Conservation (phyloP, 1,140 invertebrate species). For the Caenorhabditis remanei region DNA sequence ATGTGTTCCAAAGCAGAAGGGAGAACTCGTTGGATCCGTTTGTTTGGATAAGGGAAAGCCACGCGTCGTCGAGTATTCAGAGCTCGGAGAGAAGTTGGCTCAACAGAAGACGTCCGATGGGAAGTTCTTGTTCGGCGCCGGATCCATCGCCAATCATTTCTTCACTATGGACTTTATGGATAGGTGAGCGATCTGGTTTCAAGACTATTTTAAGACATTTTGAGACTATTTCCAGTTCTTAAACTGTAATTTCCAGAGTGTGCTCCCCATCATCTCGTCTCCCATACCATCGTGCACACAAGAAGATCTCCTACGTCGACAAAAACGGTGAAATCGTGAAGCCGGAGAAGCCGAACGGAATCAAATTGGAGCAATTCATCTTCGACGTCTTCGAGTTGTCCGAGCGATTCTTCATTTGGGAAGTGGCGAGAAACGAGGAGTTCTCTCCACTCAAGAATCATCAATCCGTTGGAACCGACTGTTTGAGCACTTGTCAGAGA, state of each 20-base stretch:
- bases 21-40: conserved; percentile 94
- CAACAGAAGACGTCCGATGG: conserved; percentile 84
- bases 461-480: conserved; percentile 80
- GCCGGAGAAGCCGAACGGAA: conserved; percentile 90
- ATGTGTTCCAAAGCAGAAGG: conserved; percentile 72
- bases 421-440: conserved; percentile 86
- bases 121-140: conserved; percentile 87
- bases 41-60: conserved; percentile 87
- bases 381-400: conserved; percentile 97
- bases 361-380: conserved; percentile 99
- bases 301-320: conserved; percentile 93
- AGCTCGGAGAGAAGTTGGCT: conserved; percentile 89
- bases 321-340: conserved; percentile 85
- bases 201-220: too few species aligned
- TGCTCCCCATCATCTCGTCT: conserved; percentile 78
- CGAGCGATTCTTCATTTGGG: conserved; percentile 79
- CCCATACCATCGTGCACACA: conserved; percentile 93
- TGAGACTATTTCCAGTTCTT: not conserved
- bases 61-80: conserved; percentile 93
- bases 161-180: conserved; percentile 90
- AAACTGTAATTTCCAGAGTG: conserved; percentile 47
- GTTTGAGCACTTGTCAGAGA: conserved; percentile 35
- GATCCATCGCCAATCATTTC: conserved; percentile 98
- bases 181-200: conserved; percentile 2
- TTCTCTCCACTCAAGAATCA: conserved; percentile 97